Evolutionary conservation across 2,888 invertebrate species (phyloP).

Genomic region (Ceriagrion tenellum): DNA sequence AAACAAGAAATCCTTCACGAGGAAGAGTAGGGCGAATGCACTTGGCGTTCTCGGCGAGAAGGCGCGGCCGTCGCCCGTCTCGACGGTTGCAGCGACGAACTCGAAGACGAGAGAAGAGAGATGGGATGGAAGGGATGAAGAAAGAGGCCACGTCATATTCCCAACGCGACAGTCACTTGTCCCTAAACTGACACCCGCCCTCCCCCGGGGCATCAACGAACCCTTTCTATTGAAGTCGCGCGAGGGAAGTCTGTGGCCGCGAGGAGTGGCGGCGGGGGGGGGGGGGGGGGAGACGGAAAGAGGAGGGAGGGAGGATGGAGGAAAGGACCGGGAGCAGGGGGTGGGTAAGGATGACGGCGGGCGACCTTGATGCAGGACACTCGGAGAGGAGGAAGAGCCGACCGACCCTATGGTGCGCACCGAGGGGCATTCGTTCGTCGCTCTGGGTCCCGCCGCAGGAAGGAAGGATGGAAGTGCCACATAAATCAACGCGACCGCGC

Average conservation of each 20-base stretch:
- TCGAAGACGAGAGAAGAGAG: neutral
- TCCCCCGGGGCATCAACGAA: neutral
- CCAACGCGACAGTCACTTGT: neutral
- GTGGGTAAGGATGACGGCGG: neutral
- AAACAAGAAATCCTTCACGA: too few species aligned
- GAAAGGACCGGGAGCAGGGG: neutral
- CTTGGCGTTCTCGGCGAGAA: neutral
- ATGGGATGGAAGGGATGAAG: neutral
- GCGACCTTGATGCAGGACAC: slow-evolving; percentile 2
- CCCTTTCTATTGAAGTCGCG: neutral
- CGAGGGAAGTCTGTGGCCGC: too few species aligned
- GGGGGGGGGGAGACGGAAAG: neutral
- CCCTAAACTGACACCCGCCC: slow-evolving; percentile 1
- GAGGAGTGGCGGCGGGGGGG: too few species aligned
- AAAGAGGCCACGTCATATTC: neutral
- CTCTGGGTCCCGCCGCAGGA: neutral
- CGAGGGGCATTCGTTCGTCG: neutral
- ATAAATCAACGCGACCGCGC: slow-evolving; percentile 32
- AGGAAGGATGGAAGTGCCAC: slow-evolving; percentile 5
- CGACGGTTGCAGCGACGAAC: neutral
- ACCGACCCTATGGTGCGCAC: neutral
- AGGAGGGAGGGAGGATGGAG: neutral
- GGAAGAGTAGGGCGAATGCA: too few species aligned
- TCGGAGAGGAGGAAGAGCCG: neutral
- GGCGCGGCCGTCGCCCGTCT: neutral